Conservation (phyloP, 2,888 invertebrate genomes). For the Ectemnius lituratus region DNA sequence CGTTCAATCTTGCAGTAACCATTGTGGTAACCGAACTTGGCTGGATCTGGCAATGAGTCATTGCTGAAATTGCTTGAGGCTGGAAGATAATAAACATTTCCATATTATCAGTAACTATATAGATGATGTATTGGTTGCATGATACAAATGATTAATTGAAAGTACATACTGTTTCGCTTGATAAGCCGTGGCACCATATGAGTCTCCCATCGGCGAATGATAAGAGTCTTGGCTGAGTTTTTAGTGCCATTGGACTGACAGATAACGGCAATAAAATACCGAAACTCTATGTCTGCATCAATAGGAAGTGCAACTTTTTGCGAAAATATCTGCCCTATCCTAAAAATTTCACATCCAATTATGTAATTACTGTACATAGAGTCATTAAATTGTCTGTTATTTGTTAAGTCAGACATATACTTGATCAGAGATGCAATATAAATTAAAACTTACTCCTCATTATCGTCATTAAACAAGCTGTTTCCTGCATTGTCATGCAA, state of each 20-base stretch:
- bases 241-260: slow-evolving; percentile 80
- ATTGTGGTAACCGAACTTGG: slow-evolving; percentile 84
- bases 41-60: slow-evolving; percentile 78
- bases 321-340: slow-evolving; percentile 73
- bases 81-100: slow-evolving; percentile 49
- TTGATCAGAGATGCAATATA: background rate
- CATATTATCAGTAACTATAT: slow-evolving; percentile 24
- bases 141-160: slow-evolving; percentile 17
- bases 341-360: slow-evolving; percentile 54
- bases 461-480: slow-evolving; percentile 57
- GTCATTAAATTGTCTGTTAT: background rate
- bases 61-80: slow-evolving; percentile 69
- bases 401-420: too few species aligned
- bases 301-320: slow-evolving; percentile 83
- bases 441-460: slow-evolving; percentile 63
- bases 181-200: slow-evolving; percentile 84
- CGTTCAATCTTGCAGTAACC: slow-evolving; percentile 82
- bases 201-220: slow-evolving; percentile 91
- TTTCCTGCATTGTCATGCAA: slow-evolving; percentile 62
- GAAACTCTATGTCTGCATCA: slow-evolving; percentile 84
- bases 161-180: slow-evolving; percentile 76
- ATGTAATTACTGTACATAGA: background rate
- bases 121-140: slow-evolving; percentile 20
- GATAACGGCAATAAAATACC: slow-evolving; percentile 87
- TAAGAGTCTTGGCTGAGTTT: slow-evolving; percentile 77